Percentiles rank a stretch among this genome's conserved stretches.
phyloP scores from a whole-genome alignment of 2,888 invertebrate species.

The Sinohyriopsis cumingii region DNA sequence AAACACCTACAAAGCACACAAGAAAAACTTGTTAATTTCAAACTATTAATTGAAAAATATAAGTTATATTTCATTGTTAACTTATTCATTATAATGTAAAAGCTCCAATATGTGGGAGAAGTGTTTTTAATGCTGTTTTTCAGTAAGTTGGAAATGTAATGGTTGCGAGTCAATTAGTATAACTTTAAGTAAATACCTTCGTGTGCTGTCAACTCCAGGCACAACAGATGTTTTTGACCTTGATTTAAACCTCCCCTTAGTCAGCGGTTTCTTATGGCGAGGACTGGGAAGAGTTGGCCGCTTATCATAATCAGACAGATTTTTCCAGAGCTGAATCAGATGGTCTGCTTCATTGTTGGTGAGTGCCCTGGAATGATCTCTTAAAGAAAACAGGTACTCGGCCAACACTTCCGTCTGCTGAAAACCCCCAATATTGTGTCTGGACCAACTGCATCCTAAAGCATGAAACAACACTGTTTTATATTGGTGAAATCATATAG shows the following conservation, averaged over 20 bases:
- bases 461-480: background rate
- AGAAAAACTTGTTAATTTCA: background rate
- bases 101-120: background rate
- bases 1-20: constrained; percentile 12
- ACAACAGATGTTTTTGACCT: constrained; percentile 6
- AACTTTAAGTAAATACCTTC: constrained; percentile 6
- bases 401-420: constrained; percentile 9
- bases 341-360: constrained; percentile 9
- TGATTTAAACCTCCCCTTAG: background rate
- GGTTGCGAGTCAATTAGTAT: background rate
- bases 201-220: constrained; percentile 17
- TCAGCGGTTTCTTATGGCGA: constrained; percentile 5
- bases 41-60: background rate
- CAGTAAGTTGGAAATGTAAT: constrained; percentile 1
- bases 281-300: constrained; percentile 6
- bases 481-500: background rate
- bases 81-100: background rate
- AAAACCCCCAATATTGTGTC: constrained; percentile 17
- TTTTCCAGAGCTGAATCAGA: constrained; percentile 16
- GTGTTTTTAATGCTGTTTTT: background rate
- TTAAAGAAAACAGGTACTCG: constrained; percentile 4
- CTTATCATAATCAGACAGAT: constrained; percentile 10
- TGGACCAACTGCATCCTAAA: constrained; percentile 17
- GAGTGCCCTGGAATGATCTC: constrained; percentile 4
- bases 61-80: background rate